A percentile compares a stretch with the other conserved stretches of the same genome.
These are phyloP conservation scores for Pseudomyrmex flavicornis DNA, from an alignment of 1,140 invertebrate species.

Conservation along the genomic window DNA sequence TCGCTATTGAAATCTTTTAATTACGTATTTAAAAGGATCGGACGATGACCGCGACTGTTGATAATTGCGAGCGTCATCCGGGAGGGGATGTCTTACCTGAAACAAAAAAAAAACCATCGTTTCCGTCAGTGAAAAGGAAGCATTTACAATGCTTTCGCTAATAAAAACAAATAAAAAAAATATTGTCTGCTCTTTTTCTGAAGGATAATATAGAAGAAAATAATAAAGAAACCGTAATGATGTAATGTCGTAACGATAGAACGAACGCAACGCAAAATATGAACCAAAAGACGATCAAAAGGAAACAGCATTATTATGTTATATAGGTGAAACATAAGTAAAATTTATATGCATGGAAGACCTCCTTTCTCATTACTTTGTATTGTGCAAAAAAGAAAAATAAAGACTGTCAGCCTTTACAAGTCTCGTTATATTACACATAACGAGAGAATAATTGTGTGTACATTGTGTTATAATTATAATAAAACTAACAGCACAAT, in stretches of 20 bases:
- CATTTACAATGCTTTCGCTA: background rate
- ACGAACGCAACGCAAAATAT: background rate
- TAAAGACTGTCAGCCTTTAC: background rate
- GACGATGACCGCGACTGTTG: slow-evolving; percentile 1
- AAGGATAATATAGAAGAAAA: no score
- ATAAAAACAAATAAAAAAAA: background rate
- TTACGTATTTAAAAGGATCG: slow-evolving; percentile 62
- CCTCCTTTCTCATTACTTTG: background rate
- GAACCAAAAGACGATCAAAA: background rate
- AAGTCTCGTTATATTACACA: background rate
- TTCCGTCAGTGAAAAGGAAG: background rate
- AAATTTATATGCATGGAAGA: background rate
- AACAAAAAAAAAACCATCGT: slow-evolving; percentile 31
- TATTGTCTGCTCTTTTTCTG: background rate
- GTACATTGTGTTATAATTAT: background rate
- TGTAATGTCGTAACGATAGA: no score
- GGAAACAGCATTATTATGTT: background rate
- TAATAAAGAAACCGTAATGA: no score
- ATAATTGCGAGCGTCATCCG: background rate
- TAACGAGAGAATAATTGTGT: background rate
- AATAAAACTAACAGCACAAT: background rate
- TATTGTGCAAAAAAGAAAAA: background rate
- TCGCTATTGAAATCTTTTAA: slow-evolving; percentile 51
- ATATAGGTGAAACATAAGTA: background rate
- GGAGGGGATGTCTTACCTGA: slow-evolving; percentile 27